Base-by-base conservation (phyloP, 2,113 vertebrate species). In the Urocolius indicus region DNA sequence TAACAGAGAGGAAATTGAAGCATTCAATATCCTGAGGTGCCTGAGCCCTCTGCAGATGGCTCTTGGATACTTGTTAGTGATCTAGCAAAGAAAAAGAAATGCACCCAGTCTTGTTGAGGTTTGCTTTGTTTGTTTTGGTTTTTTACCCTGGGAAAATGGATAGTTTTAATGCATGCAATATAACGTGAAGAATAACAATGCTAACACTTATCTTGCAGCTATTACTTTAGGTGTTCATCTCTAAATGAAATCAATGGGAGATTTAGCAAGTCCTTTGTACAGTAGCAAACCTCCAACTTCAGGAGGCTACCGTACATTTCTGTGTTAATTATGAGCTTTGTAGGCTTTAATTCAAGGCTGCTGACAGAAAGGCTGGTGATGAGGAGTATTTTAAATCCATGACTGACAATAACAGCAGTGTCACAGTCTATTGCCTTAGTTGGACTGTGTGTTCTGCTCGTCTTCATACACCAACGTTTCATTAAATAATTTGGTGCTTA, bases 291-390 rank as follows among this genome's bases (percentile, higher is more conserved):
- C n/a, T 84, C 52, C 69, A 41, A 18, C 45, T 96, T 59, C 59
- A 58, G 77, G 78, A 86, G 89, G 46, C 68, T 93, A 48, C 34
- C 11, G 12, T 79, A 58, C 34, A 79, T 95, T 96, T 93, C 93
- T 96, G 65, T 87, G 81, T 94, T 97, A 96, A 97, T 97, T 94
- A 93, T 95, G 85, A 96, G 71, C 52, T 89, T 72, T 78, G 41
- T 51, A 81, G 94, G 95, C 97, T 98, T 97, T 97, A 97, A 97
- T 96, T 96, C 93, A 83, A 78, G 34, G 55, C 26, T 96, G 83
- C 86, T 96, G 92, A 96, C 93, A 93, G 95, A 95, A 97, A 91
- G 76, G 91, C 36, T 76, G 59, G 48, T 84, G 86, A 90, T 49
- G 48, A 78, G 82, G 80, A 84, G 87, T 87, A 96, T 95, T 97